Evolutionary conservation across 2,113 vertebrate genomes (phyloP).

Genomic region (Ctenodactylus gundi): DNA sequence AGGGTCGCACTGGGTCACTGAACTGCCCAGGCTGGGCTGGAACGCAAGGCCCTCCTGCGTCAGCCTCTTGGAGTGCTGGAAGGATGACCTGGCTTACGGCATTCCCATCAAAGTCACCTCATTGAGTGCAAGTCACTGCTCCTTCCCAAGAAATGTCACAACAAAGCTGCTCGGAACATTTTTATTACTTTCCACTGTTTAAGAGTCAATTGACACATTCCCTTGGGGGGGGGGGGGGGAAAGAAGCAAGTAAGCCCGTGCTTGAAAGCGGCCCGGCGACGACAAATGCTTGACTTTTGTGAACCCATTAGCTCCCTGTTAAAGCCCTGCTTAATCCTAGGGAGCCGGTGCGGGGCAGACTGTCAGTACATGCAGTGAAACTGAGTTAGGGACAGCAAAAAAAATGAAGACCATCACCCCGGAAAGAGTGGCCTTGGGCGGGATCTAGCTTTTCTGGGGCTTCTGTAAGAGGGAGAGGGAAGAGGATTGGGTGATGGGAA

Average conservation of each 20-base stretch:
- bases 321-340: background rate
- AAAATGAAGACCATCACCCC: no score
- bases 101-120: background rate
- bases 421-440: background rate
- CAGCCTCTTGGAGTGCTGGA: no score
- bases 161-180: background rate
- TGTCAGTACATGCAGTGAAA: background rate
- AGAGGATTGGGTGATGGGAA: no score
- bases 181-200: background rate
- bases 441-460: background rate
- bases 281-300: background rate
- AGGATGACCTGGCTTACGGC: fast-evolving
- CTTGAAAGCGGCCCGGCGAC: background rate
- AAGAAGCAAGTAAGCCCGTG: background rate
- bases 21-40: no score
- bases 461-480: background rate
- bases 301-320: background rate
- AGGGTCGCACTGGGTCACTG: no score
- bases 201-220: background rate
- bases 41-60: no score
- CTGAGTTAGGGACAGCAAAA: background rate
- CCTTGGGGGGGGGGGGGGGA: no score
- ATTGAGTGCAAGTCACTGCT: background rate
- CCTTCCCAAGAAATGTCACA: background rate
- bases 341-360: background rate